phyloP scores from a whole-genome alignment of 2,113 vertebrate genomes.

The Grallaria varia region DNA sequence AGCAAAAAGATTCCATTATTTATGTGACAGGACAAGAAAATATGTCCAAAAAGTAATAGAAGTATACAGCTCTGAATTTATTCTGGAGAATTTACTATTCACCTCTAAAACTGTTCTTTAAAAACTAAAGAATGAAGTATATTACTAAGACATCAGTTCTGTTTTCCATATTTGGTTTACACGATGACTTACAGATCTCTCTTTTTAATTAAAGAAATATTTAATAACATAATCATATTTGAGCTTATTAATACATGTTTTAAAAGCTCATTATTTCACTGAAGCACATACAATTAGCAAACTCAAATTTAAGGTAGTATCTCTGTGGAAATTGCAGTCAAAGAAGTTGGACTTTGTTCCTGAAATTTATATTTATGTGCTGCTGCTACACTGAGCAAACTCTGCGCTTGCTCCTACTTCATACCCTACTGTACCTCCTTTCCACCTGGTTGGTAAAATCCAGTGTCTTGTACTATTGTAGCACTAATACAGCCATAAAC shows the following conservation, averaged over 20 bases:
- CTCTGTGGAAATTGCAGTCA: neutral
- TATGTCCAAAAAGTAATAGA: neutral
- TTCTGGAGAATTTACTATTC: neutral
- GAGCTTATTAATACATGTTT: neutral
- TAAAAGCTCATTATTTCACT: neutral
- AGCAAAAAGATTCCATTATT: neutral
- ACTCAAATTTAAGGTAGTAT: neutral
- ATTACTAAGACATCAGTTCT: constrained; percentile 15
- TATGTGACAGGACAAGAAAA: neutral
- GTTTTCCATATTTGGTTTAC: neutral
- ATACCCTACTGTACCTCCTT: neutral
- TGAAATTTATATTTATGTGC: neutral
- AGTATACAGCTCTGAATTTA: neutral
- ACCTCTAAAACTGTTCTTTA: neutral
- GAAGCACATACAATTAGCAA: neutral
- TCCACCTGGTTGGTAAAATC: neutral
- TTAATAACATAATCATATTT: neutral
- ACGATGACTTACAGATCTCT: neutral
- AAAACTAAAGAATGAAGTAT: constrained; percentile 7
- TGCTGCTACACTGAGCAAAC: neutral
- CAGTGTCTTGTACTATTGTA: neutral
- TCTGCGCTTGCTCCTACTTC: neutral
- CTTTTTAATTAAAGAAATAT: constrained; percentile 51
- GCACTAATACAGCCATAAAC: neutral
- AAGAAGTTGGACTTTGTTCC: neutral